phyloP scores from a whole-genome alignment of 2,797 vertebrate species.

The Taeniopygia guttata region DNA sequence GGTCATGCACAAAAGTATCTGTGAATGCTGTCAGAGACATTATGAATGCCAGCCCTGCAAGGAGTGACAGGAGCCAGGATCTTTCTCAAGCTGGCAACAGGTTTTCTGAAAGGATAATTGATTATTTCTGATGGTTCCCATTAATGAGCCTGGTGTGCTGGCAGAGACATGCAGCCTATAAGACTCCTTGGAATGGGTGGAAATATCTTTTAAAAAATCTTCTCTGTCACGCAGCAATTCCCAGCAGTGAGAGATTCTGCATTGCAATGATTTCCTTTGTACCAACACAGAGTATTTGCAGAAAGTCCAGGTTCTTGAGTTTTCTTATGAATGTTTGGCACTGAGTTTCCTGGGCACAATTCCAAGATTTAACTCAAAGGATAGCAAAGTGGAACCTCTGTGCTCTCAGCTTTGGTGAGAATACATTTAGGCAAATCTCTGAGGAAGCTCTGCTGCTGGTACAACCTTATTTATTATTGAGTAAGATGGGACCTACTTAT shows the following conservation, averaged over 20 bases:
- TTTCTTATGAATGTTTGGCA: background rate
- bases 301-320: background rate
- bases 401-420: background rate
- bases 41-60: background rate
- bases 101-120: background rate
- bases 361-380: background rate
- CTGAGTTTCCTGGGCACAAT: conserved; percentile 1
- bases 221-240: background rate
- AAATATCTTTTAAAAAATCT: background rate
- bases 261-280: background rate
- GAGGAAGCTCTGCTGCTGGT: background rate
- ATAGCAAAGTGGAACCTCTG: background rate
- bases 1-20: conserved; percentile 15
- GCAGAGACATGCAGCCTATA: background rate
- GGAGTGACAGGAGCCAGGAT: background rate
- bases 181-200: background rate
- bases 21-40: background rate
- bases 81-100: conserved; percentile 1
- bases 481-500: background rate
- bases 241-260: background rate
- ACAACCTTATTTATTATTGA: conserved; percentile 40
- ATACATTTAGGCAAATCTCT: conserved; percentile 13
- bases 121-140: conserved; percentile 10
- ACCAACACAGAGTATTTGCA: background rate
- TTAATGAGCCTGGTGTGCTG: background rate